These are phyloP conservation scores for Myiagra hebetior DNA, from an alignment of 2,113 vertebrate genomes.

Conservation along the genomic window DNA sequence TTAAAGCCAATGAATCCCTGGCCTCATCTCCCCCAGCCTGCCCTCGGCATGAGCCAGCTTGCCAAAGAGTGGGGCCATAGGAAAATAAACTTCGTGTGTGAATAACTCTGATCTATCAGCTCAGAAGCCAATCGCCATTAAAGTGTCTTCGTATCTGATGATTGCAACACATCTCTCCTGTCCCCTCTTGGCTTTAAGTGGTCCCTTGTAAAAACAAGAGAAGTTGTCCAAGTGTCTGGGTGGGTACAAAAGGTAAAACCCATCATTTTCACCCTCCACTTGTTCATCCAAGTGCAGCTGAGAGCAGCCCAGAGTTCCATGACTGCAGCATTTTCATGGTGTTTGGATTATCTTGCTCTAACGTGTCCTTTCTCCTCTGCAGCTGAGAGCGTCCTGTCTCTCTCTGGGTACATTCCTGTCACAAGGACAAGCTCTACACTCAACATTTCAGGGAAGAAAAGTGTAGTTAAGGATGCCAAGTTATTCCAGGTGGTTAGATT, in stretches of 20 bases:
- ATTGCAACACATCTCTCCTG: neutral
- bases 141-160: neutral
- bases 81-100: constrained; percentile 15
- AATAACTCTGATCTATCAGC: neutral
- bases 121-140: neutral
- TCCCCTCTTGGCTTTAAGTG: neutral
- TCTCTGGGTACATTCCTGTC: neutral
- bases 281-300: neutral
- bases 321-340: neutral
- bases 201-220: neutral
- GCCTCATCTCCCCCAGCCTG: neutral
- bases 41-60: neutral
- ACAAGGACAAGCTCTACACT: fast-evolving
- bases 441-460: neutral
- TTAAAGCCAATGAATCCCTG: neutral
- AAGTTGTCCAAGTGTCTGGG: neutral
- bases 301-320: neutral
- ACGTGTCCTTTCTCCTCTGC: neutral
- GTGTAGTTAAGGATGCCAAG: neutral
- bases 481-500: neutral
- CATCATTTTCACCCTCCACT: neutral
- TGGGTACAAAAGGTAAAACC: neutral
- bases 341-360: neutral
- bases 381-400: neutral
- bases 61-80: neutral